These are phyloP conservation scores for Coelopa frigida DNA, from an alignment of 1,140 invertebrate genomes.

Conservation along the genomic window DNA sequence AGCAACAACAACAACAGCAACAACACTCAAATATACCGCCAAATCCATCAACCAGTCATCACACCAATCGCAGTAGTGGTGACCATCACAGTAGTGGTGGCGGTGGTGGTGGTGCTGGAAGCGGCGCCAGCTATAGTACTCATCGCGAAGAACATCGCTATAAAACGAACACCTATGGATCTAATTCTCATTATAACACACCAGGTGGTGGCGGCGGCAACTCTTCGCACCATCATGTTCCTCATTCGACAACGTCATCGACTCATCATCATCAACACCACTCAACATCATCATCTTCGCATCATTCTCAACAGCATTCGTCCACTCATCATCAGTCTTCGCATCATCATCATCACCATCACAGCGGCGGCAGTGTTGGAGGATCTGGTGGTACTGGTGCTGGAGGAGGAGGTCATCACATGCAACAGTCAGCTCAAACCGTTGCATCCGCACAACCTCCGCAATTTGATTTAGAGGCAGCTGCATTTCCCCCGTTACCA, in stretches of 20 bases:
- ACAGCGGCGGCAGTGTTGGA: constrained; percentile 9
- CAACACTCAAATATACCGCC: constrained; percentile 7
- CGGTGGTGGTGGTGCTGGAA: constrained; percentile 18
- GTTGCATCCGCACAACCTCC: constrained; percentile 38
- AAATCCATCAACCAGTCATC: constrained; percentile 11
- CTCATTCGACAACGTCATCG: constrained; percentile 20
- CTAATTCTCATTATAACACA: constrained; percentile 34
- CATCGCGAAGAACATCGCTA: constrained; percentile 33
- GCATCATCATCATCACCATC: constrained; percentile 11
- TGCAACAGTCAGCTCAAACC: constrained; percentile 30
- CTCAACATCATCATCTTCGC: constrained; percentile 17
- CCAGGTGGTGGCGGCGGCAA: constrained; percentile 18
- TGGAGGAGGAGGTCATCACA: constrained; percentile 20
- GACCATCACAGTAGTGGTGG: constrained; percentile 4
- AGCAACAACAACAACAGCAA: constrained; percentile 24
- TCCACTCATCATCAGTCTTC: constrained; percentile 6
- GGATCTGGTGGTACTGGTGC: constrained; percentile 9
- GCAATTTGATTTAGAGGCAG: constrained; percentile 73
- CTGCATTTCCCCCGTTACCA: constrained; percentile 75
- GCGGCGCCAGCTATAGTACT: constrained; percentile 22
- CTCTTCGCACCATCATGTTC: constrained; percentile 23
- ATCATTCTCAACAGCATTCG: constrained; percentile 6
- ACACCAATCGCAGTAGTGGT: constrained; percentile 24
- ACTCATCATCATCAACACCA: constrained; percentile 20
- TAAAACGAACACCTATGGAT: constrained; percentile 40